Conservation (phyloP, 2,888 invertebrate species). For the Mesoligia furuncula region DNA sequence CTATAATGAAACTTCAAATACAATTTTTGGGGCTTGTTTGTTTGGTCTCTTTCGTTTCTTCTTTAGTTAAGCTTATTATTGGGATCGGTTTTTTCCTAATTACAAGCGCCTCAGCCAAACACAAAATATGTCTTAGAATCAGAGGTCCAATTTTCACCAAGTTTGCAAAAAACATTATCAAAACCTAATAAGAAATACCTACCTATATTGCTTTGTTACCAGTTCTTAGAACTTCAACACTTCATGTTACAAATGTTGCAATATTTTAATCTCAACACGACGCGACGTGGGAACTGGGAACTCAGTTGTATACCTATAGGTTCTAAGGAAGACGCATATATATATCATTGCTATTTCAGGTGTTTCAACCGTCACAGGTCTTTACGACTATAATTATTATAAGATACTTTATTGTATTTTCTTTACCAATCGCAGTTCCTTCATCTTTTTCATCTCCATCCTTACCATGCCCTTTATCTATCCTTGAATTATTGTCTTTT, state of each 20-base stretch:
- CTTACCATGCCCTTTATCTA: neutral
- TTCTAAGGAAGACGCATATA: neutral
- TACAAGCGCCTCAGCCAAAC: neutral
- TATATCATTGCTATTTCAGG: slow-evolving; percentile 4
- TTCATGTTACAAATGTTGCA: neutral
- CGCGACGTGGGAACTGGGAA: too few species aligned
- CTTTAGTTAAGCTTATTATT: neutral
- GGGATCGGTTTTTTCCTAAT: neutral
- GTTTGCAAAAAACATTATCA: neutral
- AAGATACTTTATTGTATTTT: neutral
- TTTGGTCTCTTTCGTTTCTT: neutral
- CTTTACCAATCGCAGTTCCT: neutral
- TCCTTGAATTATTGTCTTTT: neutral
- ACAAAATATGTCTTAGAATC: neutral
- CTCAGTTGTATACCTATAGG: too few species aligned
- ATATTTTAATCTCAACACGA: neutral
- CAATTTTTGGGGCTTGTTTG: neutral
- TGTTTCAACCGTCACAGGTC: too few species aligned
- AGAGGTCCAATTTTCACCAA: neutral
- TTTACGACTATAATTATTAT: neutral
- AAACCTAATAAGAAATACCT: neutral
- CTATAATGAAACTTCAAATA: neutral
- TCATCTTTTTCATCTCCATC: neutral
- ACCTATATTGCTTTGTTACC: neutral
- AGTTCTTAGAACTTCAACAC: slow-evolving; percentile 1